Base-by-base conservation (phyloP, 53 echinoderm and acorn worm genomes). In the Astropecten irregularis region DNA sequence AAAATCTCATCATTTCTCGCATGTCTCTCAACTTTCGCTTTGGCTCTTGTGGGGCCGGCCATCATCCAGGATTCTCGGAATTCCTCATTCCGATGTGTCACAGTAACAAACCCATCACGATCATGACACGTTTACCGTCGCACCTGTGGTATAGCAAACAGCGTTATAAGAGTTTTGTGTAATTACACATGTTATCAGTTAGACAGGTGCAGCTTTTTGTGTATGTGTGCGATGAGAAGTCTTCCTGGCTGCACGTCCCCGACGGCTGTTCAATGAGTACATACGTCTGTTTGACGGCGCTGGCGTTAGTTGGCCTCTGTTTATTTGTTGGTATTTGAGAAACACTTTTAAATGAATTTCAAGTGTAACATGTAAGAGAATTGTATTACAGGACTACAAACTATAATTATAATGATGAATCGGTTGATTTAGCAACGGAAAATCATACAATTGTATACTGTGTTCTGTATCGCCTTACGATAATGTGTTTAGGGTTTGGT, bases 141-240 rank as follows among this genome's bases (percentile, higher is more conserved):
- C 47, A 62, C 68, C 32, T 62, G 61, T 46, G 49, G 79, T 33
- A 32, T 37, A 27, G 23, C 62, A 15, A n/a, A 26, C 47, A 79
- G 30, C n/a, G n/a, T n/a, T n/a, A n/a, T n/a, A 48, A 47, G 32
- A 62, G 32, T 31, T 61, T 46, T 47, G 32, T 62, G 60, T 79
- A 20, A 79, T 62, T 79, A 62, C 61, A 62, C 28, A 61, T 20
- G 20, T 79, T 79, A 46, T 79, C 21, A 26, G 47, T 30, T 3
- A 33, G 25, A 62, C 79, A 61, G 79, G 44, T 79, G 79, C 79
- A 79, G 33, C 19, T 9, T 40, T 26, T 68, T n/a, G n/a, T n/a
- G n/a, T n/a, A n/a, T n/a, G n/a, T n/a, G 5, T 62, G 60, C 32
- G 76, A 58, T 58, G 76, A 76, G 37, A 36, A 76, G 36, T 57